Percentiles rank a stretch among this genome's conserved stretches.
These are phyloP conservation scores for Pycnonotus jocosus DNA, from an alignment of 2,113 vertebrate species.

Conservation along the genomic window DNA sequence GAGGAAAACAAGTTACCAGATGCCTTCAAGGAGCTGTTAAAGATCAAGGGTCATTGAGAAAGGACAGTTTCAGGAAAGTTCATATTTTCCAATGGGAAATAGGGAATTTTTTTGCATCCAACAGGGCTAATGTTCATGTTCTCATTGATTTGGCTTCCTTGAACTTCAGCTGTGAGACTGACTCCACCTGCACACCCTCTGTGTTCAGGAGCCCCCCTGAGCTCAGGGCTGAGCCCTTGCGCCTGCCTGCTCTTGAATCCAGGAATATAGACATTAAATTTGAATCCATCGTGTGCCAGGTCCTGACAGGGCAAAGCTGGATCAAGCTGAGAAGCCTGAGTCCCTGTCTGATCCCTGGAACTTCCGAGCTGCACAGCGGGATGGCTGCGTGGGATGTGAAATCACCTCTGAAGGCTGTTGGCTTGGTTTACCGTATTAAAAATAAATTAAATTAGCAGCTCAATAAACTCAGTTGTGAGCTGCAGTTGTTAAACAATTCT, in stretches of 20 bases:
- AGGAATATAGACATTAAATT: neutral
- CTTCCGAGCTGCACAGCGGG: neutral
- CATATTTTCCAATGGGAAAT: neutral
- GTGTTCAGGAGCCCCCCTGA: neutral
- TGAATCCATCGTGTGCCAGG: neutral
- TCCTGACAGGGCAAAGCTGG: neutral
- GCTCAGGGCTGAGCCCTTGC: neutral
- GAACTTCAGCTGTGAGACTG: neutral
- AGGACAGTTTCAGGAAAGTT: neutral
- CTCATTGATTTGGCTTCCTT: neutral
- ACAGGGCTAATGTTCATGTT: no score
- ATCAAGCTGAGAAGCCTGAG: neutral
- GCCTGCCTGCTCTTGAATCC: neutral
- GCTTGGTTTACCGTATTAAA: neutral
- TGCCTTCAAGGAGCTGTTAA: neutral
- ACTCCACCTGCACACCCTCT: neutral
- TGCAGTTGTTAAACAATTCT: neutral
- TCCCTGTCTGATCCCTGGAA: neutral
- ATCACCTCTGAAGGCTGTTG: neutral
- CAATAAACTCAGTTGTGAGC: neutral
- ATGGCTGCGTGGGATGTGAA: neutral
- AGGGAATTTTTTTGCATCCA: neutral
- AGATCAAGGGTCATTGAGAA: neutral
- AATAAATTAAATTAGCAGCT: constrained; percentile 14
- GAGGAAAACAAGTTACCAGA: neutral